Conservation (phyloP, 1,140 invertebrate species). For the Aricia agestis region DNA sequence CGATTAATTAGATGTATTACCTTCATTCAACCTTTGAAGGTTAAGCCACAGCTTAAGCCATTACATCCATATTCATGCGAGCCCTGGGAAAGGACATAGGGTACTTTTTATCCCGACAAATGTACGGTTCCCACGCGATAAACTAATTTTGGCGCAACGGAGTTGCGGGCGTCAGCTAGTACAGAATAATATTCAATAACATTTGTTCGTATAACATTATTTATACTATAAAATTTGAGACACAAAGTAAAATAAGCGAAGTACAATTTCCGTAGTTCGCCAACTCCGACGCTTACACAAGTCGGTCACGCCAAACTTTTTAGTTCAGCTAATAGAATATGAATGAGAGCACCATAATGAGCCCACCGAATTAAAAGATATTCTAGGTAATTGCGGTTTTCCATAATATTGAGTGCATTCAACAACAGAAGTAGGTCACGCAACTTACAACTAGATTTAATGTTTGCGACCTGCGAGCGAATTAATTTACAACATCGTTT, state of each 20-base stretch:
- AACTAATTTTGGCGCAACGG: no score
- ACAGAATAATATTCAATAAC: no score
- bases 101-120: no score
- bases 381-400: slow-evolving; percentile 4
- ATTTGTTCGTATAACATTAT: no score
- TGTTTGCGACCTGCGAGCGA: background rate
- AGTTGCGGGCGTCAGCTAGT: no score
- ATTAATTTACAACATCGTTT: background rate
- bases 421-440: background rate
- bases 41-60: no score
- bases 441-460: slow-evolving; percentile 8
- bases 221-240: background rate
- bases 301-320: background rate
- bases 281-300: background rate
- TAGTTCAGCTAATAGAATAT: slow-evolving; percentile 6
- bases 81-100: no score
- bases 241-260: background rate
- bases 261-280: background rate
- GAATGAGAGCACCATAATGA: background rate
- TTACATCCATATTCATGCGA: no score
- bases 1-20: no score
- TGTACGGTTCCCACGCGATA: no score
- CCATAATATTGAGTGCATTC: slow-evolving; percentile 8
- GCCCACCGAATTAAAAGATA: background rate
- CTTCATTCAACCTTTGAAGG: no score